Conservation (phyloP, 2,888 invertebrate genomes). For the Ophion slaviceki region DNA sequence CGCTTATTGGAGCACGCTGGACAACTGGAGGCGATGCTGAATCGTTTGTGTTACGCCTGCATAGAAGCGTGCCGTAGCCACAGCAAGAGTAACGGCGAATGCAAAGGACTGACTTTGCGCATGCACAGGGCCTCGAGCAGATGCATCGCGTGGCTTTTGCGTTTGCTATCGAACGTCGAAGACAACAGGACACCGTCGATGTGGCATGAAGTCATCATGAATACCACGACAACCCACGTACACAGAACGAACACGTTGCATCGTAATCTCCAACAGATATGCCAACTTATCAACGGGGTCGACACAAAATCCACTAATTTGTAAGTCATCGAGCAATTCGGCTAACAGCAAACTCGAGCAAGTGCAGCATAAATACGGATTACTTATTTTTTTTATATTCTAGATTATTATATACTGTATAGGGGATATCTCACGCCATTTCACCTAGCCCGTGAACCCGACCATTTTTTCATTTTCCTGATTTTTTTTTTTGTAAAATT, state of each 20-base stretch:
- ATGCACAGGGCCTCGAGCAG: constrained; percentile 76
- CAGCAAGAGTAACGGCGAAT: constrained; percentile 68
- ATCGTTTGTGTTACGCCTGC: constrained; percentile 86
- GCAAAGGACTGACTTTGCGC: constrained; percentile 72
- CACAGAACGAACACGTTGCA: constrained; percentile 73
- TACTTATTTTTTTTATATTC: too few species aligned
- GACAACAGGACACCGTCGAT: constrained; percentile 72
- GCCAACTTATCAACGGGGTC: constrained; percentile 88
- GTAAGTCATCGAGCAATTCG: constrained; percentile 86
- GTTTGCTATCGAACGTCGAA: constrained; percentile 74
- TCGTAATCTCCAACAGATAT: constrained; percentile 83
- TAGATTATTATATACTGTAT: too few species aligned
- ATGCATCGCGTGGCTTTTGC: constrained; percentile 76
- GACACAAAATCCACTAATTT: constrained; percentile 96
- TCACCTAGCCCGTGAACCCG: too few species aligned
- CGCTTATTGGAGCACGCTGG: constrained; percentile 93
- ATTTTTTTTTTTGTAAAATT: too few species aligned
- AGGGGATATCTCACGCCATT: too few species aligned
- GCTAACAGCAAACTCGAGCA: too few species aligned
- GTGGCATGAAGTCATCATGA: constrained; percentile 81
- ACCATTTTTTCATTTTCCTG: too few species aligned
- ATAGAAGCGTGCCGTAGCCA: constrained; percentile 71
- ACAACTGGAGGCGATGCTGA: constrained; percentile 89
- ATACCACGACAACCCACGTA: constrained; percentile 73
- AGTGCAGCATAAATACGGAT: too few species aligned